A percentile compares a stretch with the other conserved stretches of the same genome.
Conservation (phyloP, 2,888 invertebrate genomes). For the Epiblema foenella region DNA sequence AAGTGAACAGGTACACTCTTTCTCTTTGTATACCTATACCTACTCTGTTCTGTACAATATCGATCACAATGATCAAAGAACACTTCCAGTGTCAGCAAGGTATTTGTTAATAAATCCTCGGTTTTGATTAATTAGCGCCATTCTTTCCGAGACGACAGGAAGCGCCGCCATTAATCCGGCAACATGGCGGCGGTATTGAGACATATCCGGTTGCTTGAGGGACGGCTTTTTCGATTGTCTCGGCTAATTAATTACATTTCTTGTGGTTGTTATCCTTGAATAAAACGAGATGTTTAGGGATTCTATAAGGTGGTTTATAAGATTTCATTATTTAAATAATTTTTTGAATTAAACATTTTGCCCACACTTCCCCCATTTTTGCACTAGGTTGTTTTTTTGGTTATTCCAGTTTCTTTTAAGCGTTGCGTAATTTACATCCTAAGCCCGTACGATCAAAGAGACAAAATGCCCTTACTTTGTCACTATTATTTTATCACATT, state of each 20-base stretch:
- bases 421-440: too few relatives aligned
- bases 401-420: too few relatives aligned
- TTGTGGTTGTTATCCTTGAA: slow-evolving; percentile 29
- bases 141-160: slow-evolving; percentile 77
- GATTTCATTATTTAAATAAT: neutral
- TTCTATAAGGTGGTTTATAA: neutral
- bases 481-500: too few relatives aligned
- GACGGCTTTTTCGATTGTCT: slow-evolving; percentile 40
- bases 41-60: too few relatives aligned
- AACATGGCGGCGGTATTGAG: slow-evolving; percentile 74
- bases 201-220: slow-evolving; percentile 70
- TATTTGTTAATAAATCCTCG: slow-evolving; percentile 27
- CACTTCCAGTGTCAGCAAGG: slow-evolving; percentile 12
- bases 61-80: neutral
- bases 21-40: too few relatives aligned
- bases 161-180: slow-evolving; percentile 73
- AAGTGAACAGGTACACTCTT: too few relatives aligned
- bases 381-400: too few relatives aligned
- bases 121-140: slow-evolving; percentile 82
- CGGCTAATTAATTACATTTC: slow-evolving; percentile 38
- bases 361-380: too few relatives aligned
- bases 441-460: too few relatives aligned
- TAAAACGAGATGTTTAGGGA: neutral
- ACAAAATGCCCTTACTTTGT: too few relatives aligned
- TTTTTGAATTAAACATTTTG: neutral